Conservation (phyloP, 2,113 vertebrate species). For the Dicaeum eximium region DNA sequence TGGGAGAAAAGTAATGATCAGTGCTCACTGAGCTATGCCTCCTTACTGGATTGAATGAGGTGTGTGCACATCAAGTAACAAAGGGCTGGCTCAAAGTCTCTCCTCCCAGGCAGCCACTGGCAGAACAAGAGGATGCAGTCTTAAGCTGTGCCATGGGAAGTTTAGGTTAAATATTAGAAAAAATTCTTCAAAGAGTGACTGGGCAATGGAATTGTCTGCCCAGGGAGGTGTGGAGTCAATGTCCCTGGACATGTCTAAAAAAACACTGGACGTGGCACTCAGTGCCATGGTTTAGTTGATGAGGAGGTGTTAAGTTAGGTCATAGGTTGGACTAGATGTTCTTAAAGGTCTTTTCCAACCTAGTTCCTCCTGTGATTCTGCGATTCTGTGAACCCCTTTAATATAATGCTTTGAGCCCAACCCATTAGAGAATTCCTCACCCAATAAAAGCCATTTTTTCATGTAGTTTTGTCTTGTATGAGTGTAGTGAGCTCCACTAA, state of each 20-base stretch:
- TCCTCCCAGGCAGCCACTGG: not conserved
- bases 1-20: not conserved
- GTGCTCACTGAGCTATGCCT: not conserved
- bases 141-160: too few species aligned
- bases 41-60: not conserved
- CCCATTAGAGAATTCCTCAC: not conserved
- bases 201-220: not conserved
- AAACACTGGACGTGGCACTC: not conserved
- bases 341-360: not conserved
- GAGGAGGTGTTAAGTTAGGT: not conserved
- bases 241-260: rapidly evolving
- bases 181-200: not conserved
- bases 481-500: not conserved
- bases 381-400: not conserved
- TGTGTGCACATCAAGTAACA: not conserved
- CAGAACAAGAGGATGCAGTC: rapidly evolving
- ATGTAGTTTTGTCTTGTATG: not conserved
- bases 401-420: not conserved
- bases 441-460: not conserved
- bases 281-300: not conserved
- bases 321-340: not conserved
- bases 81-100: not conserved
- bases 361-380: not conserved
- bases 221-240: not conserved
- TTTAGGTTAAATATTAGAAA: not conserved